phyloP scores from a whole-genome alignment of 2,113 vertebrate genomes.

The Rafetus swinhoei region DNA sequence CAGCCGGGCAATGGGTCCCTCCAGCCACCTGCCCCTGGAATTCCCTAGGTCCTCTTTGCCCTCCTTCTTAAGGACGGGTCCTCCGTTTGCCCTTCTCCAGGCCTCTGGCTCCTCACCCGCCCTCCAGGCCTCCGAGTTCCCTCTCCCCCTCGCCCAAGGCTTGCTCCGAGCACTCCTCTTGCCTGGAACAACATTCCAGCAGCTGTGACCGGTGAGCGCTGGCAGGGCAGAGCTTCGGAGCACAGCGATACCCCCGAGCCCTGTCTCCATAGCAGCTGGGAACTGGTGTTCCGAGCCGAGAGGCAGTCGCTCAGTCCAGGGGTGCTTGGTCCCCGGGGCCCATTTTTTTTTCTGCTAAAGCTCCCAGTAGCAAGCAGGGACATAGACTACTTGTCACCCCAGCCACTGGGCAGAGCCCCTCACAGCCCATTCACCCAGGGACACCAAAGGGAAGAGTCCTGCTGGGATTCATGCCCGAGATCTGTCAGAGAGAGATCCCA shows the following conservation, averaged over 20 bases:
- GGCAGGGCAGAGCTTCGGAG: too few species aligned
- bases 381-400: neutral
- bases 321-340: neutral
- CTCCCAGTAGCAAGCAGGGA: neutral
- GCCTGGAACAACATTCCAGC: neutral
- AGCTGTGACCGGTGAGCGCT: neutral
- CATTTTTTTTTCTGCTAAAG: neutral
- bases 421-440: neutral
- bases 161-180: neutral
- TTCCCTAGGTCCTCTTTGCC: too few species aligned
- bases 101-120: too few species aligned
- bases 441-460: neutral
- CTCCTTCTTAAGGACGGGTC: too few species aligned
- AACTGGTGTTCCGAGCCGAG: neutral
- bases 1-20: neutral
- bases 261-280: neutral
- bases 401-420: neutral
- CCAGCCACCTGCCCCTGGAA: conserved; percentile 25
- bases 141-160: neutral
- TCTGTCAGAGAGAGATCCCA: neutral
- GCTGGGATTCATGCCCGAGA: neutral
- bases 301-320: neutral
- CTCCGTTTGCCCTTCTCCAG: too few species aligned
- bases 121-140: too few species aligned
- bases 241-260: neutral